Evolutionary conservation across 2,888 invertebrate genomes (phyloP).

Genomic region (Eumerus sabulonum): DNA sequence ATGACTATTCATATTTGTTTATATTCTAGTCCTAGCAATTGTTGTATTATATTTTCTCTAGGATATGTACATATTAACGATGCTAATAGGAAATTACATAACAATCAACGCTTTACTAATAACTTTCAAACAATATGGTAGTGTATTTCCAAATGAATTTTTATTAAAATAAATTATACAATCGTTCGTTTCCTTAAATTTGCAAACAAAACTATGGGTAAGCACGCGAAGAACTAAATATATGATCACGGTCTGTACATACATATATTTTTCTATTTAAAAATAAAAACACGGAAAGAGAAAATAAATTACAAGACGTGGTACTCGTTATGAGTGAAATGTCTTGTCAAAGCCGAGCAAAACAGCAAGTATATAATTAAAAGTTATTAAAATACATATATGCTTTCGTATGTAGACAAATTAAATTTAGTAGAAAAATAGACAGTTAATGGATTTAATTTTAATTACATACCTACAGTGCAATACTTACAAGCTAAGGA

Average conservation of each 20-base stretch:
- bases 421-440: not conserved
- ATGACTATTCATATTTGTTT: conserved; percentile 33
- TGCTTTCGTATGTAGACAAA: not conserved
- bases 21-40: not conserved
- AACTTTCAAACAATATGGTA: not conserved
- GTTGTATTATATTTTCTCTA: not conserved
- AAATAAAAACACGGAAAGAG: conserved; percentile 21
- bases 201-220: conserved; percentile 29
- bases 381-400: too few species aligned
- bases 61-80: too few species aligned
- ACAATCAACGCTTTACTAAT: conserved; percentile 10
- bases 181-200: conserved; percentile 1
- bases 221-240: conserved; percentile 5
- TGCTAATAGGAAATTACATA: conserved; percentile 47
- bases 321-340: conserved; percentile 41
- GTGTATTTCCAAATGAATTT: too few species aligned
- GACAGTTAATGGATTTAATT: not conserved
- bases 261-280: conserved; percentile 31
- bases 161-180: too few species aligned
- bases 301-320: conserved; percentile 8
- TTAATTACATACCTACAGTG: not conserved
- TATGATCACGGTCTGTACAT: conserved; percentile 24
- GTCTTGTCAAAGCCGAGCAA: not conserved
- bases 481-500: conserved; percentile 78
- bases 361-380: too few species aligned